A percentile compares a stretch with the other conserved stretches of the same genome.
phyloP scores from a whole-genome alignment of 2,113 vertebrate species.

The Cyprinodon variegatus region DNA sequence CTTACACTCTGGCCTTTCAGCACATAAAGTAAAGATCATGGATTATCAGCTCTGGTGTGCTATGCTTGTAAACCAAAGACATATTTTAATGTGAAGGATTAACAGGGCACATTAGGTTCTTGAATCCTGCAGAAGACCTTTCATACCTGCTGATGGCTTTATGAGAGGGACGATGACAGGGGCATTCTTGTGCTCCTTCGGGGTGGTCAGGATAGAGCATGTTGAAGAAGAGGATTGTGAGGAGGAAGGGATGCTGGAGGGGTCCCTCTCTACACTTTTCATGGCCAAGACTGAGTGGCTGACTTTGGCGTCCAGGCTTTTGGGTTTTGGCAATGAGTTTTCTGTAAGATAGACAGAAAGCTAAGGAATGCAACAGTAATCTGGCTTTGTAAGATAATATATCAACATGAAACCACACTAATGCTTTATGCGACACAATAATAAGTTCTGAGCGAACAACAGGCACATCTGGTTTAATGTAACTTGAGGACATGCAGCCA shows the following conservation, averaged over 20 bases:
- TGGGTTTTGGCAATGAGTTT: conserved; percentile 77
- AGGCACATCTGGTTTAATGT: conserved; percentile 48
- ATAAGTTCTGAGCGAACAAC: conserved; percentile 43
- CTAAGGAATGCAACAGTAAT: conserved; percentile 56
- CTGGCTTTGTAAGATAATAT: neutral
- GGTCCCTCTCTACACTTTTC: conserved; percentile 71
- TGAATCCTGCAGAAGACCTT: neutral
- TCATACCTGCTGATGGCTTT: conserved; percentile 80
- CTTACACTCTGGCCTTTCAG: conserved; percentile 7
- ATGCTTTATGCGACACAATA: conserved; percentile 19
- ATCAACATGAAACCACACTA: neutral
- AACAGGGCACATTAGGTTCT: neutral
- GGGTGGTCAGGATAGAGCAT: conserved; percentile 61
- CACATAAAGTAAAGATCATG: conserved; percentile 1
- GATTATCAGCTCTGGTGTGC: conserved; percentile 1
- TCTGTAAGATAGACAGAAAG: conserved; percentile 58
- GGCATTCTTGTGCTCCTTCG: conserved; percentile 74
- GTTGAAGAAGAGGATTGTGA: conserved; percentile 75
- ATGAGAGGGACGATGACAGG: conserved; percentile 80
- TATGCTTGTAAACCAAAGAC: neutral
- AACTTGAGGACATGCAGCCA: conserved; percentile 36
- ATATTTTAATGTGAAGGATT: neutral
- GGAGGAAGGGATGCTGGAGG: conserved; percentile 59
- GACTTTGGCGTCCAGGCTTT: conserved; percentile 62
- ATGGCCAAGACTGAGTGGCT: conserved; percentile 60